Base-by-base conservation (phyloP, 2,888 invertebrate genomes). In the Nycteola revayana region DNA sequence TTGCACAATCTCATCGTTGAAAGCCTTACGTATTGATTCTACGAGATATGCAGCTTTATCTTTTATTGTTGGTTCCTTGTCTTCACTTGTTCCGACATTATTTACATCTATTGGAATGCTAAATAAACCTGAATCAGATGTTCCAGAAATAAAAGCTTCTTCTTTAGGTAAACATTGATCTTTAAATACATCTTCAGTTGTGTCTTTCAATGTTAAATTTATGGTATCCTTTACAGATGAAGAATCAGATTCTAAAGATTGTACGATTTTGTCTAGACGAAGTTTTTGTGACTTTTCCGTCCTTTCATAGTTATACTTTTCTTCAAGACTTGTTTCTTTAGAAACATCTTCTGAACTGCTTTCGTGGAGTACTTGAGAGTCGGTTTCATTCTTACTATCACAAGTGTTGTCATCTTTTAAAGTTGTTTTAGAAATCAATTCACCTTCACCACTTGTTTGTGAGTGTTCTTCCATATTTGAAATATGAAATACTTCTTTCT, bases 261-360 rank as follows among this genome's bases (percentile, higher is more conserved):
- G n/a, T n/a, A n/a, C n/a, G n/a, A n/a, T n/a, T n/a, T n/a, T n/a
- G n/a, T n/a, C n/a, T n/a, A n/a, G n/a, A n/a, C n/a, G n/a, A n/a
- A n/a, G n/a, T 5, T 68, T 74, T 30, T 69, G 67, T 3, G 64
- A 55, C 55, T 87, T 88, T 65, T 86, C 86, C 29, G 68, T 68
- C 28, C 73, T 65, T 67, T 88, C 83, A 60, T 62, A 82, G 52
- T 83, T 80, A 34, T 83, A 74, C 60, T 88, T 88, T 63, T 88
- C 87, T 67, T 87, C 87, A 42, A 83, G 67, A 36, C 82, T 88
- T 1, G 70, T 58, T 67, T 87, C 86, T 60, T 75, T 86, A 1
- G 81, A 86, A 7, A 81, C 54, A 36, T 86, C 87, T 66, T 88
- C 86, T 2, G 84, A 84, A 49, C 85, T 84, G 34, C 78, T 75